These are phyloP conservation scores for Hydra vulgaris DNA, from an alignment of 30 jellyfish, hydroid and myxozoan genomes.

Conservation along the genomic window DNA sequence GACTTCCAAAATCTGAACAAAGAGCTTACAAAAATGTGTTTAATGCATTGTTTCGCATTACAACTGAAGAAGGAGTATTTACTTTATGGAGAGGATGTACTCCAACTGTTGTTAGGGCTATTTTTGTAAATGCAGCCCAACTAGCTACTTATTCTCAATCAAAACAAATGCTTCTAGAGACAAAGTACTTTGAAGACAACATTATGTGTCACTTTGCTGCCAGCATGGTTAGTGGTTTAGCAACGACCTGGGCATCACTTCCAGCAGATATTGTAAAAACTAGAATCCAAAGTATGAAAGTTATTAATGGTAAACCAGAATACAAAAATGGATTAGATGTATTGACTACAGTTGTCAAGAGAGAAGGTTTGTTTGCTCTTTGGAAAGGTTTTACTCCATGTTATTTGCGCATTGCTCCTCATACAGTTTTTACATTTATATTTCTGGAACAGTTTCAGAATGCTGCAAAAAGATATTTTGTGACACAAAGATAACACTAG, in stretches of 20 bases:
- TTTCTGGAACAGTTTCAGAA: slow-evolving; percentile 72
- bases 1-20: slow-evolving; percentile 80
- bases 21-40: slow-evolving; percentile 75
- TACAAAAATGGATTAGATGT: slow-evolving; percentile 81
- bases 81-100: slow-evolving; percentile 91
- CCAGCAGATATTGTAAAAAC: slow-evolving; percentile 97
- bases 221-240: slow-evolving; percentile 90
- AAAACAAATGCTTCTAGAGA: slow-evolving; percentile 49
- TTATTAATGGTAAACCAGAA: not conserved
- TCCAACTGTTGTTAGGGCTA: slow-evolving; percentile 89
- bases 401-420: slow-evolving; percentile 94
- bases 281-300: slow-evolving; percentile 74
- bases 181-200: slow-evolving; percentile 58
- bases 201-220: slow-evolving; percentile 79
- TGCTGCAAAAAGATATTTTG: slow-evolving; percentile 27
- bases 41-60: slow-evolving; percentile 72
- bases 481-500: too few relatives aligned
- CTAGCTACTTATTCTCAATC: slow-evolving; percentile 79
- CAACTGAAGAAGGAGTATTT: slow-evolving; percentile 74
- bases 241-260: slow-evolving; percentile 79
- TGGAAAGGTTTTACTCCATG: slow-evolving; percentile 99
- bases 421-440: slow-evolving; percentile 77
- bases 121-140: slow-evolving; percentile 88
- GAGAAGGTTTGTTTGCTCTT: slow-evolving; percentile 74
- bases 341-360: slow-evolving; percentile 38